These are phyloP conservation scores for Rhagonycha lutea DNA, from an alignment of 2,888 invertebrate genomes.

Conservation along the genomic window DNA sequence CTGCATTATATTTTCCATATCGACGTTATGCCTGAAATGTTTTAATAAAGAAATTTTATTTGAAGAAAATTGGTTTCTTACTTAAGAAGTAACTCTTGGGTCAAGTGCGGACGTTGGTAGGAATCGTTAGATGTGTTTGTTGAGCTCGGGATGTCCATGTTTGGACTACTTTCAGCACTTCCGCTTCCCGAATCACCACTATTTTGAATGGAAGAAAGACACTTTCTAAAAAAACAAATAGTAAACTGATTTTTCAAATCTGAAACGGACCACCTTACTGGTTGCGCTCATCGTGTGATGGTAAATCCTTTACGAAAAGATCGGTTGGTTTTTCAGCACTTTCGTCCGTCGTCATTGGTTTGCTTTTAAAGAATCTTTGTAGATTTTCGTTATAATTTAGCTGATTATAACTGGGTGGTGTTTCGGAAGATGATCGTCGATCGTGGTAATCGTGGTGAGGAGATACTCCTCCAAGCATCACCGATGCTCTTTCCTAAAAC, in stretches of 20 bases:
- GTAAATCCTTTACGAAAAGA: slow-evolving; percentile 42
- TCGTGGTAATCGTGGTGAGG: slow-evolving; percentile 81
- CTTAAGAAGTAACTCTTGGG: slow-evolving; percentile 63
- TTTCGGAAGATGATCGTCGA: slow-evolving; percentile 78
- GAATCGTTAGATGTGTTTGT: slow-evolving; percentile 54
- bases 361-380: slow-evolving; percentile 67
- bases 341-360: slow-evolving; percentile 65
- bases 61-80: slow-evolving; percentile 32
- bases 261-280: slow-evolving; percentile 11
- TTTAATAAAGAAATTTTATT: background rate
- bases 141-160: slow-evolving; percentile 59
- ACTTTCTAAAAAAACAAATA: slow-evolving; percentile 49
- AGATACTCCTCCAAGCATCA: slow-evolving; percentile 83
- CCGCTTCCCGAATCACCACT: slow-evolving; percentile 64
- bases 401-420: slow-evolving; percentile 82
- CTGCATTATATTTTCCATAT: slow-evolving; percentile 80
- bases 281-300: slow-evolving; percentile 40
- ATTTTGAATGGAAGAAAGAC: slow-evolving; percentile 54
- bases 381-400: slow-evolving; percentile 82
- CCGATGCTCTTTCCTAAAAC: slow-evolving; percentile 74
- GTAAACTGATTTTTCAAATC: background rate
- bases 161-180: slow-evolving; percentile 63
- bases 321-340: slow-evolving; percentile 52
- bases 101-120: slow-evolving; percentile 61
- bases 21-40: slow-evolving; percentile 71